Evolutionary conservation across 2,888 invertebrate species (phyloP), one percentile per base, ranked within the genome.

Genomic region (Drosophila fulvimacula): DNA sequence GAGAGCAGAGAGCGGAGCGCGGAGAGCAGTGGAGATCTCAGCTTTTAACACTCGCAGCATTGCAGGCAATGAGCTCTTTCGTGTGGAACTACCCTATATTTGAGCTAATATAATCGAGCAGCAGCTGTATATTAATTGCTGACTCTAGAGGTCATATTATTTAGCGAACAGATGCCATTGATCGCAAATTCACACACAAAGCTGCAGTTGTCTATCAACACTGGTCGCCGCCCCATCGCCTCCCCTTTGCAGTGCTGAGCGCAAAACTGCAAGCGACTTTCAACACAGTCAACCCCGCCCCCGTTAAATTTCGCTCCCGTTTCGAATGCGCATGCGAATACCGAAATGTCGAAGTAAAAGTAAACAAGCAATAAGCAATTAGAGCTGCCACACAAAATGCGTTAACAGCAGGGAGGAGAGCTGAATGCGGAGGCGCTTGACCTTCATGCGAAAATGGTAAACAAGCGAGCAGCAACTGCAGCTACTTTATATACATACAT

Each of bases 61-160:
- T 41, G 38, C 38, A 44, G 7, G 24, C 46, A 27, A n/a, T 13
- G 11, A 34, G 36, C 38, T 19, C 46, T 48, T 49, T 67, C 63
- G 66, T 68, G 63, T 60, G 51, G 62, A 71, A 58, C 59, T 56
- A 68, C 46, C 55, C 69, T 64, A 73, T 73, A 73, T 73, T 73
- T 79, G 62, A 71, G 78, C 78, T 78, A 80, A 87, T 84, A 84
- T 87, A 83, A 84, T 82, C 65, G 78, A 63, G 41, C 59, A 34
- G 55, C 64, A 46, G 65, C 58, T 60, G 51, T 68, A 68, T 61
- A 81, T 81, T 82, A 87, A 84, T 87, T 87, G 88, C 65, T 73
- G 79, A 81, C 79, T 76, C 68, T 72, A 84, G 81, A 88, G 86
- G 86, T 86, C 88, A 81, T 69, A 86, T 79, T 86, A 84, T 88